Percentiles rank a stretch among this genome's conserved stretches.
phyloP scores from a whole-genome alignment of 2,113 vertebrate genomes.

The Halichoerus grypus region DNA sequence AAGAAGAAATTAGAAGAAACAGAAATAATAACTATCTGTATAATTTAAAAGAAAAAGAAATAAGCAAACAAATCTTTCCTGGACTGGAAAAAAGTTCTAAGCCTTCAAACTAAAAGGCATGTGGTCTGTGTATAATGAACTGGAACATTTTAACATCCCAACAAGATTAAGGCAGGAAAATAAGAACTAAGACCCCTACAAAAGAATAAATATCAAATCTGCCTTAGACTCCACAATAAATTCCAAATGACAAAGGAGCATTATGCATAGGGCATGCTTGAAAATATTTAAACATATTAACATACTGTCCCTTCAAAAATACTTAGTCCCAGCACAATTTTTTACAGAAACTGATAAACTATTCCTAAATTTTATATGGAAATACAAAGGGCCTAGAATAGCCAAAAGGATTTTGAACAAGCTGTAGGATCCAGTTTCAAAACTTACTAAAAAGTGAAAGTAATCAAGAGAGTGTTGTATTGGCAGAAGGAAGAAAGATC shows the following conservation, averaged over 20 bases:
- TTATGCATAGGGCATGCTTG: not conserved
- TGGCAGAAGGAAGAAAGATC: not conserved
- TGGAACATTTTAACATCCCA: not conserved
- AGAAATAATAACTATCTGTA: not conserved
- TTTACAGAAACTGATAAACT: not conserved
- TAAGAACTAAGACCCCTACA: not conserved
- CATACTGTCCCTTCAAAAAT: not conserved
- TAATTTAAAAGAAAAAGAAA: not conserved
- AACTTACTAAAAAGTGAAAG: not conserved
- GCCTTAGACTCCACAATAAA: not conserved
- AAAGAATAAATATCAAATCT: constrained; percentile 14
- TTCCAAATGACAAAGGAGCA: not conserved
- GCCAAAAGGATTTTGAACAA: not conserved
- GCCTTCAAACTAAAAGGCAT: not conserved
- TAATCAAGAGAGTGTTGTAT: not conserved
- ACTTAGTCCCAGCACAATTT: not conserved
- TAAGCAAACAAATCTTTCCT: not conserved
- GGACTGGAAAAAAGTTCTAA: not conserved
- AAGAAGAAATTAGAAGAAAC: not conserved
- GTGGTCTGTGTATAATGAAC: not conserved
- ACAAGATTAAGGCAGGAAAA: not conserved
- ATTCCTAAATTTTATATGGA: not conserved
- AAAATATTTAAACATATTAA: not conserved
- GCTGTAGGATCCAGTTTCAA: not conserved
- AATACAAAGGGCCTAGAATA: not conserved